Percentiles rank a stretch among this genome's conserved stretches.
phyloP scores from a whole-genome alignment of 2,113 vertebrate genomes.

The Proterorhinus semilunaris region DNA sequence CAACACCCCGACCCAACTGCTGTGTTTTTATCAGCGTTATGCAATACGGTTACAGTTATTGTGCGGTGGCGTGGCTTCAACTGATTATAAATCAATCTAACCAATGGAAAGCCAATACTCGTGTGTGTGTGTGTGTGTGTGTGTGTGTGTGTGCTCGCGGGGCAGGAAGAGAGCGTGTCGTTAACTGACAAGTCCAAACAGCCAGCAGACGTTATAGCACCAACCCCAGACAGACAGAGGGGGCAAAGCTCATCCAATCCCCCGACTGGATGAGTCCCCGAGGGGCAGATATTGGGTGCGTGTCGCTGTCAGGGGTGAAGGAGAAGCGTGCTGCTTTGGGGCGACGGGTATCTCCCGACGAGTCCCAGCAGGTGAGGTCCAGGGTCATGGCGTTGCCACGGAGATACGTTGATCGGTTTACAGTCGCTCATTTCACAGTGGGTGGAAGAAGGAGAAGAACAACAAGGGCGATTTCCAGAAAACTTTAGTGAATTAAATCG shows the following conservation, averaged over 20 bases:
- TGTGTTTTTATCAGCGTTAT: not conserved
- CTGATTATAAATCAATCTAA: constrained; percentile 7
- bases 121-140: constrained; percentile 8
- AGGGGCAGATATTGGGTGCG: constrained; percentile 10
- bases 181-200: constrained; percentile 51
- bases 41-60: not conserved
- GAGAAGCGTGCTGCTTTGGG: constrained; percentile 1
- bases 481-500: too few species aligned
- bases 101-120: not conserved
- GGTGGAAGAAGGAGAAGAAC: not conserved
- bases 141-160: constrained; percentile 15
- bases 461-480: too few species aligned
- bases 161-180: constrained; percentile 42
- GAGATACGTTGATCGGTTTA: constrained; percentile 43
- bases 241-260: not conserved
- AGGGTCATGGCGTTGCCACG: constrained; percentile 53
- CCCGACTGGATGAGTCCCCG: constrained; percentile 5
- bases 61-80: not conserved
- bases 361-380: constrained; percentile 33
- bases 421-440: constrained; percentile 55
- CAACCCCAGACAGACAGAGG: constrained; percentile 8
- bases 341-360: constrained; percentile 19
- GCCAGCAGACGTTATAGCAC: constrained; percentile 27
- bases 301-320: constrained; percentile 3
- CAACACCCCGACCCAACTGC: not conserved